Base-by-base conservation (phyloP, 2,797 vertebrate genomes). In the Carcharodon carcharias region DNA sequence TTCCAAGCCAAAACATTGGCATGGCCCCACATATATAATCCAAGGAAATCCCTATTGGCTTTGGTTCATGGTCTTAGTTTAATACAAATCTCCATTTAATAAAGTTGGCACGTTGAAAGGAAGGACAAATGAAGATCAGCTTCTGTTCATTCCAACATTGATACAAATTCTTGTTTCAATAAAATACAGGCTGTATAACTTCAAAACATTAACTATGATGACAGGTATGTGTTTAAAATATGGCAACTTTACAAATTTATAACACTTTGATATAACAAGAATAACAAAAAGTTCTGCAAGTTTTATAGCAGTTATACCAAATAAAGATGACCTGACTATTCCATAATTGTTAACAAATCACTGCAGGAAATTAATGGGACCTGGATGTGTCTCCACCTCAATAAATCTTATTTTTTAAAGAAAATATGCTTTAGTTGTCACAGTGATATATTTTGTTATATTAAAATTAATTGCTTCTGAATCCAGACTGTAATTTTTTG, bases 371-470 rank as follows among this genome's bases (percentile, higher is more conserved):
- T 91, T 31, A 91, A 61, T 61, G 88, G 56, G 88, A 58, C 56
- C 31, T 91, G 56, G 31, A 16, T 4, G 31, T 61, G 88, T 91
- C 31, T 61, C 56, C 56, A 91, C 31, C n/a, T n/a, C 88, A 91
- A 91, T 35, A 31, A 91, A 91, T 91, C 88, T n/a, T 61, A 61
- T n/a, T n/a, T 31, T 91, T 89, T 91, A 61, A 91, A 91, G 50
- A 58, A 91, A 91, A 91, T 61, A 31, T 61, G 14, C 31, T 58
- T 61, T 61, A 91, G 28, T 61, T 61, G 56, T 91, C 88, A 91
- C 31, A 91, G 28, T 61, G 56, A 91, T 91, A 61, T 4, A 91
- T 91, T 35, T 91, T 91, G 28, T 61, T 61, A 12, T 91, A n/a
- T 4, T 91, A 89, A 56, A 35, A 14, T 28, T 9, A 31, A 61